Percentiles rank a stretch among this genome's conserved stretches.
Evolutionary conservation across 1,140 invertebrate genomes (phyloP).

Genomic region (Drosophila bifasciata): DNA sequence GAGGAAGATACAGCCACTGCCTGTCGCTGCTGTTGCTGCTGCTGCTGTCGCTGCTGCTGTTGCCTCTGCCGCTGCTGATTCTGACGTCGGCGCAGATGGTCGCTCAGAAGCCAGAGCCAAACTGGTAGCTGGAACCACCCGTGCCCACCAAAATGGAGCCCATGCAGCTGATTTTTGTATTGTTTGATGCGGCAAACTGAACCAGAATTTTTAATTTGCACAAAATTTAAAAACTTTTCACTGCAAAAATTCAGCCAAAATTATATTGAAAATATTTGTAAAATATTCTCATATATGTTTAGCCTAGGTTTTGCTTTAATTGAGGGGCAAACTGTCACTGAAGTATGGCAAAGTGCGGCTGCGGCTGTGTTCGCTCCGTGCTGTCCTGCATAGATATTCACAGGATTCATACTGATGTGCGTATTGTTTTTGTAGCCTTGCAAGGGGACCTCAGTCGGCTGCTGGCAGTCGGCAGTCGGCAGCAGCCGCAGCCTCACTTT

Average conservation of each 20-base stretch:
- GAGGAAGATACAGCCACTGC: constrained; percentile 10
- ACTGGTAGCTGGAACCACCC: too few relatives aligned
- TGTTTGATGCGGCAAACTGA: too few relatives aligned
- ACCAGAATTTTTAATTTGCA: constrained; percentile 11
- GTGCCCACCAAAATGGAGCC: not conserved
- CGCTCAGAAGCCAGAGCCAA: too few relatives aligned
- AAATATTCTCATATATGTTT: not conserved
- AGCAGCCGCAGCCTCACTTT: constrained; percentile 14
- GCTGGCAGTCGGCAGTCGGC: not conserved
- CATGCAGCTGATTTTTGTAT: constrained; percentile 54
- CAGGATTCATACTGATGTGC: constrained; percentile 76
- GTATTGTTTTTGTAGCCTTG: constrained; percentile 78
- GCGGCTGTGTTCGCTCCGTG: constrained; percentile 56
- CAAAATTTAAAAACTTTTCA: not conserved
- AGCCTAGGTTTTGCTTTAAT: not conserved
- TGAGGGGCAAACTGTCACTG: constrained; percentile 7
- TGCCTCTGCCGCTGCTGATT: constrained; percentile 12
- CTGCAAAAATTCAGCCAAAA: not conserved
- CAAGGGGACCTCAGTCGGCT: constrained; percentile 55
- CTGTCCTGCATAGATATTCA: constrained; percentile 81
- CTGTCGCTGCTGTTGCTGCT: constrained; percentile 38
- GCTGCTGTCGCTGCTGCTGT: constrained; percentile 14
- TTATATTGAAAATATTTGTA: not conserved
- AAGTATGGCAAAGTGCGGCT: constrained; percentile 12
- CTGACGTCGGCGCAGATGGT: too few relatives aligned